Conservation (phyloP, 2,113 vertebrate species). For the Nymphicus hollandicus region DNA sequence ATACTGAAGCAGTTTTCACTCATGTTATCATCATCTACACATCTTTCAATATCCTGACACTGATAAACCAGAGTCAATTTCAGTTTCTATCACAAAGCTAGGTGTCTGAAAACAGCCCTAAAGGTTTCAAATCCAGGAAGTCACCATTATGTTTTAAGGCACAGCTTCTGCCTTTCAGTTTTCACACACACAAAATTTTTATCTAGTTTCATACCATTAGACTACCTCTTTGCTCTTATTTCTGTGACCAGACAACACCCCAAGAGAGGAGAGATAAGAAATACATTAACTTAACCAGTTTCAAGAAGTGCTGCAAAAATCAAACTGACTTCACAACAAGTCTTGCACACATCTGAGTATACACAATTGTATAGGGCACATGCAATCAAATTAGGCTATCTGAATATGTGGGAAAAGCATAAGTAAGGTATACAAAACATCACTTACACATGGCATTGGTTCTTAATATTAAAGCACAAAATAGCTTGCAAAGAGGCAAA, state of each 20-base stretch:
- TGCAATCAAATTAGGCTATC: not conserved
- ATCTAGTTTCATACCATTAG: not conserved
- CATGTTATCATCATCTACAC: not conserved
- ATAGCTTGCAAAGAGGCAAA: not conserved
- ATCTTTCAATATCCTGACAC: not conserved
- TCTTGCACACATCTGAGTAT: not conserved
- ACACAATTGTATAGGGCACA: not conserved
- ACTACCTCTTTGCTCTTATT: not conserved
- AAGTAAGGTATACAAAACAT: not conserved
- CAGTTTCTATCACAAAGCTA: not conserved
- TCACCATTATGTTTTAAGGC: not conserved
- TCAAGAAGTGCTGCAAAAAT: not conserved
- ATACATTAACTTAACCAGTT: not conserved
- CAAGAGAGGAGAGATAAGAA: not conserved
- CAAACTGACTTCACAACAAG: not conserved
- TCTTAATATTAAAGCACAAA: not conserved
- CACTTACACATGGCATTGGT: fast-evolving
- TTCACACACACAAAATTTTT: not conserved
- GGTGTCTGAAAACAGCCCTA: not conserved
- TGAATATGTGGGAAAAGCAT: not conserved
- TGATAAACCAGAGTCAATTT: not conserved
- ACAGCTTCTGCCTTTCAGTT: not conserved
- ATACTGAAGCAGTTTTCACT: not conserved
- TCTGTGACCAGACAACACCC: not conserved
- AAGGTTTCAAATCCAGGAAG: not conserved